These are phyloP conservation scores for Liolophura sinensis DNA, from an alignment of 1,140 invertebrate genomes.

Conservation along the genomic window DNA sequence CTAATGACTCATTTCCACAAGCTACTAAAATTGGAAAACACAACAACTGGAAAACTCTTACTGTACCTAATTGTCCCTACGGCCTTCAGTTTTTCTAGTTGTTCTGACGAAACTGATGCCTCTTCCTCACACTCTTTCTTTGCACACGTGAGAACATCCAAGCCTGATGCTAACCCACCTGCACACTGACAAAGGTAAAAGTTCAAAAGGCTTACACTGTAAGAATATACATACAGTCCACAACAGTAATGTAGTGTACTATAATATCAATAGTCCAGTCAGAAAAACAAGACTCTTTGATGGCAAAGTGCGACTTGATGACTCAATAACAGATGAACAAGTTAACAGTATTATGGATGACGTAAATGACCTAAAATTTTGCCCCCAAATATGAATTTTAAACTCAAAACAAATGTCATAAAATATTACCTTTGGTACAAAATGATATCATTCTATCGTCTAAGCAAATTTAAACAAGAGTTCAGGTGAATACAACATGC, in stretches of 20 bases:
- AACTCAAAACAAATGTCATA: no score
- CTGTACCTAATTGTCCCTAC: slow-evolving; percentile 53
- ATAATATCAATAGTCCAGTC: neutral
- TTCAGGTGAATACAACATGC: no score
- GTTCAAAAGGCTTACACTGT: neutral
- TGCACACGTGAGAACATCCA: slow-evolving; percentile 83
- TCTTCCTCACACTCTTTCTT: slow-evolving; percentile 93
- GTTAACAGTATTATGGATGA: no score
- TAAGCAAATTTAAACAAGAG: no score
- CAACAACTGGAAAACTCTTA: slow-evolving; percentile 37
- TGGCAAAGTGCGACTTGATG: no score
- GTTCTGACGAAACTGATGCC: slow-evolving; percentile 67
- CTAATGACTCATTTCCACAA: no score
- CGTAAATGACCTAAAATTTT: no score
- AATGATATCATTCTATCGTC: no score
- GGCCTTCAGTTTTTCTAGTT: slow-evolving; percentile 47
- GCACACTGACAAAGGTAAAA: slow-evolving; percentile 57
- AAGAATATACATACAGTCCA: neutral
- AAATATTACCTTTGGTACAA: no score
- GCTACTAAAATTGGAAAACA: no score
- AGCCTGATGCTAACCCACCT: slow-evolving; percentile 86
- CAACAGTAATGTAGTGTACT: neutral
- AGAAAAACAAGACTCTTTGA: neutral
- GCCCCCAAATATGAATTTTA: no score
- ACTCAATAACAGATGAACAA: no score